Evolutionary conservation across 2,888 invertebrate genomes (phyloP), one percentile per base, ranked within the genome.

Genomic region (Caenorhabditis imperialis): DNA sequence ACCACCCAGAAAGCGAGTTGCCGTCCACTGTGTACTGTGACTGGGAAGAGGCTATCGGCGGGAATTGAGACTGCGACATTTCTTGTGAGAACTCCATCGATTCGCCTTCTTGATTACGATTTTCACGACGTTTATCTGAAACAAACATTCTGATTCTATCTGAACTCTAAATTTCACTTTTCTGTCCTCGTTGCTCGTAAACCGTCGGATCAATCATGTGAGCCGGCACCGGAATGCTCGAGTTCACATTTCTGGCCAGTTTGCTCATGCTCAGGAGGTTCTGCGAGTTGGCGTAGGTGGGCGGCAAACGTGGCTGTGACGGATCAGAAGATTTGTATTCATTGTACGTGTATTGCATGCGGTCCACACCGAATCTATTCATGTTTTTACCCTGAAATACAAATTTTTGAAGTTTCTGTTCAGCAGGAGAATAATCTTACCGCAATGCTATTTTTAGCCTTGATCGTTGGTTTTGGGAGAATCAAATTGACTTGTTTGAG

Each of bases 401-500:
- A n/a, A n/a, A n/a, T n/a, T n/a, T n/a, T n/a, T n/a, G n/a, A n/a
- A n/a, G n/a, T n/a, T n/a, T n/a, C n/a, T n/a, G n/a, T n/a, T n/a
- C n/a, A n/a, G n/a, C n/a, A n/a, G n/a, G n/a, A n/a, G n/a, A 53
- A 1, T 7, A 44, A 16, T 50, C 61, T 38, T n/a, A 71, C 70
- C 23, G 47, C 73, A 12, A 75, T 74, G 47, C 72, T 75, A 33
- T 54, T 65, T 23, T 55, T 38, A 0, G 75, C 38, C 45, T 77
- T 72, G n/a, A 67, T 23, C 18, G 55, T 71, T 12, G 76, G 72
- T 89, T 97, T 98, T 30, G 96, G 94, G 89, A 99, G 96, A 89
- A 95, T 96, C 71, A 99, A 95, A 87, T 95, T 92, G 0, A 96
- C 95, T 89, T 97, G 96, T 88, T 97, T 97, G 60, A 99, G 90